Evolutionary conservation across 2,888 invertebrate species (phyloP).

Genomic region (Sceliomorpha sp.): DNA sequence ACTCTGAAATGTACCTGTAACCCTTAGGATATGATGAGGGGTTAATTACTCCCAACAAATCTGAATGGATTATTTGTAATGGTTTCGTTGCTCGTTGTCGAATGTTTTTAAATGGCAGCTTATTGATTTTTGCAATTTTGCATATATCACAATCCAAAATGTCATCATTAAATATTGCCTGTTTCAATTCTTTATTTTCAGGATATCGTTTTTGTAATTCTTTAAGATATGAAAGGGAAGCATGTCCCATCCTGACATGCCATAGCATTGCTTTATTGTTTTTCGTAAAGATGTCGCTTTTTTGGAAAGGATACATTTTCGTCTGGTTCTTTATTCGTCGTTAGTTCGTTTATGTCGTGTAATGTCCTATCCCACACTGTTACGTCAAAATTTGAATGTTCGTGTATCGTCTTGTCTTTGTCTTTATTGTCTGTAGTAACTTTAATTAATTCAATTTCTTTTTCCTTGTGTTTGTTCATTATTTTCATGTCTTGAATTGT

Average conservation of each 20-base stretch:
- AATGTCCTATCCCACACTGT: neutral
- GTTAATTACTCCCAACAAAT: constrained; percentile 57
- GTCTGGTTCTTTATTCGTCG: constrained; percentile 1
- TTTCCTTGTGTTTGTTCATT: neutral
- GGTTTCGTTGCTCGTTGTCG: constrained; percentile 44
- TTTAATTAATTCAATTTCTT: neutral
- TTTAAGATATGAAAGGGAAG: constrained; percentile 6
- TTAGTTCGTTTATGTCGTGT: neutral
- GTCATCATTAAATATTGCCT: constrained; percentile 5
- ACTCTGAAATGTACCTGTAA: constrained; percentile 48
- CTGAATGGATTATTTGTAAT: constrained; percentile 58
- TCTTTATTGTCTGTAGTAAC: neutral
- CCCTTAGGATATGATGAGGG: constrained; percentile 43
- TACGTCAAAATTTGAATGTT: neutral
- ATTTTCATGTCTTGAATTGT: too few species aligned
- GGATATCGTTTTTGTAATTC: constrained; percentile 4
- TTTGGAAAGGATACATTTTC: too few species aligned
- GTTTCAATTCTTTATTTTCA: constrained; percentile 5
- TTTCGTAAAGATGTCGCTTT: too few species aligned
- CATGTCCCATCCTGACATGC: constrained; percentile 10
- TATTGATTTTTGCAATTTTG: constrained; percentile 54
- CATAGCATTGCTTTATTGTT: constrained; percentile 12
- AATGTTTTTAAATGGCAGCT: constrained; percentile 47
- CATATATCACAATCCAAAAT: constrained; percentile 59
- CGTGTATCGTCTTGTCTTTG: neutral